Evolutionary conservation across 2,888 invertebrate species (phyloP).

Genomic region (Yponomeuta malinellus): DNA sequence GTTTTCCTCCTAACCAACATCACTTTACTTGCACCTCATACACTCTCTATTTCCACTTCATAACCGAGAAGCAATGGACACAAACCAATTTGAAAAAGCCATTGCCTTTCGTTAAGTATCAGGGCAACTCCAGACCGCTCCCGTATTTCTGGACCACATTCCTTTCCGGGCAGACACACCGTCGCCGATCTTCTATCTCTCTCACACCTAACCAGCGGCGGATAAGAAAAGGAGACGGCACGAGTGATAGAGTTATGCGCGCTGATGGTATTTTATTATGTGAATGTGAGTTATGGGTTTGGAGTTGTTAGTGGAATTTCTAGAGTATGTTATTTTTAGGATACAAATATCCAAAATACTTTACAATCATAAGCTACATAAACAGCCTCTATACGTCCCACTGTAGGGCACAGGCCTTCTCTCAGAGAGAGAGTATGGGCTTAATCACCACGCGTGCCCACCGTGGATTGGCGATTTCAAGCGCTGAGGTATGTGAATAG

Average conservation of each 20-base stretch:
- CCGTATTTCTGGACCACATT: constrained; percentile 15
- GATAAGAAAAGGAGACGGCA: not conserved
- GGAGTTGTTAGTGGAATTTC: not conserved
- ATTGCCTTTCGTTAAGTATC: not conserved
- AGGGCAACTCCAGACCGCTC: constrained; percentile 6
- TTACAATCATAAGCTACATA: too few species aligned
- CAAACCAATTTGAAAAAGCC: not conserved
- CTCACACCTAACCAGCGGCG: not conserved
- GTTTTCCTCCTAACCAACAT: too few species aligned
- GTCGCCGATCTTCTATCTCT: constrained; percentile 13
- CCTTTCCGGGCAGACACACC: constrained; percentile 17
- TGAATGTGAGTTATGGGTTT: not conserved
- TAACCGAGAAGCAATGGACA: not conserved
- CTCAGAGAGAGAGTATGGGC: too few species aligned
- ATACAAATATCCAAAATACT: too few species aligned
- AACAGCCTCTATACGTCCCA: too few species aligned
- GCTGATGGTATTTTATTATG: not conserved
- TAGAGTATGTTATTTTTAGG: not conserved
- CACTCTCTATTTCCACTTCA: too few species aligned
- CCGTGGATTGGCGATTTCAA: too few species aligned
- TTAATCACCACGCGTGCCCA: too few species aligned
- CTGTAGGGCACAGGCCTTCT: too few species aligned
- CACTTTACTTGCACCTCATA: too few species aligned
- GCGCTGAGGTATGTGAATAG: too few species aligned
- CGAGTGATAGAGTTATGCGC: not conserved